phyloP scores from a whole-genome alignment of 2,888 invertebrate species.

The Odontomyia ornata region DNA sequence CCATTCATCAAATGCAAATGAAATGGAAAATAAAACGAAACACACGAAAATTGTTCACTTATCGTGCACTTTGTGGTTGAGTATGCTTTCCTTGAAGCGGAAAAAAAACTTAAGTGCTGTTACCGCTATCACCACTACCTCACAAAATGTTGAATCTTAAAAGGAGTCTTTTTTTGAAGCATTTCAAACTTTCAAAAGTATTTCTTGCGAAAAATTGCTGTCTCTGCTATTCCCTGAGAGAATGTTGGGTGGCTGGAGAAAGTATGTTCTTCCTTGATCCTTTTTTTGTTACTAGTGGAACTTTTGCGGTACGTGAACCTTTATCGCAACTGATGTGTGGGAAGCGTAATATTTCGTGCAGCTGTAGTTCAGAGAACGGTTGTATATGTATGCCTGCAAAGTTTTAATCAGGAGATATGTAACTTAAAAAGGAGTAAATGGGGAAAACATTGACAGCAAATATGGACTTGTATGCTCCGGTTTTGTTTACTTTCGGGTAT shows the following conservation, averaged over 20 bases:
- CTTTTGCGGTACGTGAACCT: too few species aligned
- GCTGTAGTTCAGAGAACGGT: too few species aligned
- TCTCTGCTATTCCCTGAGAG: background rate
- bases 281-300: too few species aligned
- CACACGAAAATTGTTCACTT: background rate
- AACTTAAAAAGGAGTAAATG: too few species aligned
- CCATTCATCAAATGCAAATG: slow-evolving; percentile 10
- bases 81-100: background rate
- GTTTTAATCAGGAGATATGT: too few species aligned
- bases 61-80: background rate
- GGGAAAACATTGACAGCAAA: too few species aligned
- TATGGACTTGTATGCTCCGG: too few species aligned
- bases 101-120: background rate
- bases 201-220: background rate
- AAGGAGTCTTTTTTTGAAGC: background rate
- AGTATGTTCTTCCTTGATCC: background rate
- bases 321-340: too few species aligned
- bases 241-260: background rate
- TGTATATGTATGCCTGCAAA: too few species aligned
- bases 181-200: slow-evolving; percentile 2
- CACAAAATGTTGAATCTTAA: background rate
- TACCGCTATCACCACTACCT: background rate
- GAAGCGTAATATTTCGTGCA: too few species aligned
- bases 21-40: background rate
- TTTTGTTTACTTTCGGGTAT: too few species aligned